phyloP scores from a whole-genome alignment of 1,140 invertebrate genomes.

The Drosophila pachea region DNA sequence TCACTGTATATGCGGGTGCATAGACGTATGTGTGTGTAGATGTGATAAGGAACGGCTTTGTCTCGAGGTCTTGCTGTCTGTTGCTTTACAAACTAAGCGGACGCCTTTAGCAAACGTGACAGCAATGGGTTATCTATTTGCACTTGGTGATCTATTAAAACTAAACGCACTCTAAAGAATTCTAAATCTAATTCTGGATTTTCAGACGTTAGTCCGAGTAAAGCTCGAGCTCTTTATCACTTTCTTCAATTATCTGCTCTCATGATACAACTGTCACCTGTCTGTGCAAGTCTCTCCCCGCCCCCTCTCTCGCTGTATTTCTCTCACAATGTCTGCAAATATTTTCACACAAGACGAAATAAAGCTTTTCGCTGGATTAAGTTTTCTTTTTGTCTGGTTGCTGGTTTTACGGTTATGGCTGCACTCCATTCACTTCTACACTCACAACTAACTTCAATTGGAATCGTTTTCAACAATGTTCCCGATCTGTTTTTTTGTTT shows the following conservation, averaged over 20 bases:
- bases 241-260: too few species aligned
- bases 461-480: slow-evolving; percentile 37
- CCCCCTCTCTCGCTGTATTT: too few species aligned
- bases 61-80: neutral
- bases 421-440: neutral
- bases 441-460: slow-evolving; percentile 16
- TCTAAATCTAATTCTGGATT: too few species aligned
- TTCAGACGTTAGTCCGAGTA: too few species aligned
- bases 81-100: neutral
- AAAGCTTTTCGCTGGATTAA: neutral
- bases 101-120: neutral
- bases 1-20: neutral
- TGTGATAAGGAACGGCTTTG: neutral
- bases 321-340: too few species aligned
- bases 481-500: slow-evolving; percentile 24
- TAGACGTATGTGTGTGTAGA: neutral
- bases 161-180: too few species aligned
- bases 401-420: slow-evolving; percentile 17
- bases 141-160: too few species aligned
- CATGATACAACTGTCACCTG: too few species aligned
- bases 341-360: too few species aligned
- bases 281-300: too few species aligned
- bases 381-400: slow-evolving; percentile 2
- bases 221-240: too few species aligned
- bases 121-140: too few species aligned